phyloP scores from a whole-genome alignment of 2,113 vertebrate genomes.

The Planiliza haematocheilus region DNA sequence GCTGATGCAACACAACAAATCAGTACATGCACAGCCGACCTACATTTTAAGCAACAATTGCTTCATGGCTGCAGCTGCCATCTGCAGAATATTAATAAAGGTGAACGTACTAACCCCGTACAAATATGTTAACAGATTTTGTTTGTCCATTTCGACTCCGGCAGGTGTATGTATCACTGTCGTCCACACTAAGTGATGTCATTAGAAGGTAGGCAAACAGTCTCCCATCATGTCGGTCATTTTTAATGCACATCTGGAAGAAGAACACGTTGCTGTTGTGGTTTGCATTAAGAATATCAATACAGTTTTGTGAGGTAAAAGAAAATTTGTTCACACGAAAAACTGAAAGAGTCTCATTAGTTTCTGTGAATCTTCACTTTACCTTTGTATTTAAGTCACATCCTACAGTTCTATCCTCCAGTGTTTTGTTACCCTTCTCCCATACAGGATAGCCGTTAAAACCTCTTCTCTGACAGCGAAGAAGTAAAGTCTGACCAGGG shows the following conservation, averaged over 20 bases:
- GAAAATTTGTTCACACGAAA: not conserved
- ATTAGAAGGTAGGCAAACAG: slow-evolving; percentile 49
- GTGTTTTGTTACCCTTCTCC: not conserved
- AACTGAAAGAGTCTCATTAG: not conserved
- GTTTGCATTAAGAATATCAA: not conserved
- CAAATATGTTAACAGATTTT: slow-evolving; percentile 81
- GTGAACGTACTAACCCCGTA: slow-evolving; percentile 82
- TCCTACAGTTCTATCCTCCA: accelerated
- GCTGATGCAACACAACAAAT: slow-evolving; percentile 77
- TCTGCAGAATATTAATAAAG: not conserved
- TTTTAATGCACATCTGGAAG: slow-evolving; percentile 59
- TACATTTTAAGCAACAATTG: not conserved
- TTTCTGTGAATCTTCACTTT: not conserved
- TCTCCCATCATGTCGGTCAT: accelerated
- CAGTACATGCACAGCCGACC: not conserved
- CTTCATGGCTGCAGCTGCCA: not conserved
- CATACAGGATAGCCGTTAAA: slow-evolving; percentile 21
- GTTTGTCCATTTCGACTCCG: slow-evolving; percentile 56
- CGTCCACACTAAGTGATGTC: slow-evolving; percentile 37
- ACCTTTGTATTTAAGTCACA: slow-evolving; percentile 37
- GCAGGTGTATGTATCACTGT: slow-evolving; percentile 87
- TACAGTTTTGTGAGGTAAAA: not conserved
- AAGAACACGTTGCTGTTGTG: not conserved
- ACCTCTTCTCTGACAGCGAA: slow-evolving; percentile 37
- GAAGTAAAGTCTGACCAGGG: slow-evolving; percentile 69